Conservation (phyloP, 2,797 vertebrate species). For the Tympanoctomys barrerae region DNA sequence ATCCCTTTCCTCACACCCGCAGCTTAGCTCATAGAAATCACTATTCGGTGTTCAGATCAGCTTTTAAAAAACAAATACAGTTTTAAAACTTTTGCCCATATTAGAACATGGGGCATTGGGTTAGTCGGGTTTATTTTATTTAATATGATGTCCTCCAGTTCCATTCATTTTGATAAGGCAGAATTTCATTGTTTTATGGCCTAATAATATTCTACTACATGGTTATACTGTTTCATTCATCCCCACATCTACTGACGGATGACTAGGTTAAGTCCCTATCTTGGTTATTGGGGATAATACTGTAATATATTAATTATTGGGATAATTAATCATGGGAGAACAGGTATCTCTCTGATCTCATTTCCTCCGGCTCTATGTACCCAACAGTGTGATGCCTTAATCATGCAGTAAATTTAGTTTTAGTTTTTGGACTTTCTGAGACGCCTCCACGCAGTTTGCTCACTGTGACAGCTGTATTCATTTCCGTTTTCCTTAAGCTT, state of each 20-base stretch:
- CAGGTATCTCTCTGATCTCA: not conserved
- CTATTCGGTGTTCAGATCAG: not conserved
- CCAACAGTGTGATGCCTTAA: not conserved
- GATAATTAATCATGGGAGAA: not conserved
- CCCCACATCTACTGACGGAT: too few relatives aligned
- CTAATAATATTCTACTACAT: not conserved
- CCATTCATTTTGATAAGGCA: not conserved
- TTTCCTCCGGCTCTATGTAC: not conserved
- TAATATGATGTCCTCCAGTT: not conserved
- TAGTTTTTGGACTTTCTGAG: too few relatives aligned
- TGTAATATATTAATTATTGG: too few relatives aligned
- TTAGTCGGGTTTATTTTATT: not conserved
- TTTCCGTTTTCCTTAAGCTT: not conserved
- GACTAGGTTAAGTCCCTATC: not conserved
- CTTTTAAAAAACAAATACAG: not conserved
- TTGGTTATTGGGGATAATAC: not conserved
- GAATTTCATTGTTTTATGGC: not conserved
- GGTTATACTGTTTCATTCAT: too few relatives aligned
- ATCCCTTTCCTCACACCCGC: not conserved
- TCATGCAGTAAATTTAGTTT: not conserved
- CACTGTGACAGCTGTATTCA: not conserved
- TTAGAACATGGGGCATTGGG: not conserved
- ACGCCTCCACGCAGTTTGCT: not conserved
- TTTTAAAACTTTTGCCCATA: not conserved
- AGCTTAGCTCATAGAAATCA: not conserved